Evolutionary conservation across 2,797 vertebrate genomes (phyloP), one percentile per base, ranked within the genome.

Genomic region (Channa striata): DNA sequence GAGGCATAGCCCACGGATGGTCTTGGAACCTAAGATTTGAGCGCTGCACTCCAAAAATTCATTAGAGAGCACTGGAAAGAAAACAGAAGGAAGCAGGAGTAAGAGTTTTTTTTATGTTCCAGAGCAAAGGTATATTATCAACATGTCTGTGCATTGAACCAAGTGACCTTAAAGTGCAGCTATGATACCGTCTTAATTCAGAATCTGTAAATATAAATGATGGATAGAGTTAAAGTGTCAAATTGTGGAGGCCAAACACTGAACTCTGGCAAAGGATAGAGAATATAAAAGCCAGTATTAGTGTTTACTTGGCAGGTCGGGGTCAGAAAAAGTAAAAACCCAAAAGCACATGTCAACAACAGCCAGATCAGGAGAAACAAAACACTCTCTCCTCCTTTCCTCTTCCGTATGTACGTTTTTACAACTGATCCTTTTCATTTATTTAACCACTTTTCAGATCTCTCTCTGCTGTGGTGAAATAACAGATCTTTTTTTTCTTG

Each of bases 1-100:
- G 68, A 79, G 0, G 72, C 77, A n/a, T 48, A 57, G 72, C 56
- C 54, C 75, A 75, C 30, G 72, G 79, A 83, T 61, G 43, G 66
- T 80, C 59, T 87, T 90, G 88, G 82, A 90, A 83, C 59, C 72
- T 74, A 67, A 53, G 14, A 78, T 79, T 48, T n/a, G 64, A 84
- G 68, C 12, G 46, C 54, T 84, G 78, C 88, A 42, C 87, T 93
- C 91, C 87, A 93, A 91, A 87, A 90, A 90, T 83, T 92, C 83
- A 93, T 92, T 93, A 91, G 84, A 11, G 40, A 74, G 75, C 1
- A 3, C 23, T 84, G 79, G 86, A 90, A 76, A 65, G 77, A 77
- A 89, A 84, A 83, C 79, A 84, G 51, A 80, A 74, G 73, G 72
- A 62, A 10, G 78, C 62, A 56, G 60, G 59, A 68, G 63, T 20